phyloP scores from a whole-genome alignment of 2,797 vertebrate species.

The Calcarius lapponicus region DNA sequence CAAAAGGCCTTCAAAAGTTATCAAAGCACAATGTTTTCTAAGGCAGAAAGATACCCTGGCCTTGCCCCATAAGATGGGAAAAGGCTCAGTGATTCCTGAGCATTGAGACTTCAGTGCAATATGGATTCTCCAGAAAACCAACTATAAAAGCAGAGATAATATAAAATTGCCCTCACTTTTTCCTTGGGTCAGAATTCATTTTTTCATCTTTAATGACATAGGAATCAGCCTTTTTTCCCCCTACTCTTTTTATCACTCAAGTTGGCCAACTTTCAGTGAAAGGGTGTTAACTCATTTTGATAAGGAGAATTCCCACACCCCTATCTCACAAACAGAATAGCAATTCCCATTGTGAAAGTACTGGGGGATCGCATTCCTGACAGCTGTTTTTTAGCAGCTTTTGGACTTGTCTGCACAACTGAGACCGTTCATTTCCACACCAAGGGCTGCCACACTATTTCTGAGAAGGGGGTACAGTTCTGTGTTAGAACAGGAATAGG shows the following conservation, averaged over 20 bases:
- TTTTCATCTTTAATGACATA: not conserved
- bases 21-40: not conserved
- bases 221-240: not conserved
- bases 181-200: not conserved
- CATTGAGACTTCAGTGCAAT: rapidly evolving
- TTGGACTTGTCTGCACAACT: not conserved
- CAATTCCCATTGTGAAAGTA: not conserved
- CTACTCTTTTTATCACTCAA: not conserved
- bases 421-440: not conserved
- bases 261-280: not conserved
- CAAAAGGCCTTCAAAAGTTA: not conserved
- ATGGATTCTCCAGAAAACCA: not conserved
- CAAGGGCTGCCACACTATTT: not conserved
- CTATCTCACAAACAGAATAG: not conserved
- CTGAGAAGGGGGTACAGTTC: not conserved
- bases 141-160: not conserved
- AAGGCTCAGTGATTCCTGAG: not conserved
- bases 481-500: not conserved
- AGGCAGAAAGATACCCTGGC: not conserved
- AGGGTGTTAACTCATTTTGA: slow-evolving; percentile 9
- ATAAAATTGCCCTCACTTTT: not conserved
- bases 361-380: not conserved
- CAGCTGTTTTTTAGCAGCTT: not conserved
- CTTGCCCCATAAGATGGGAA: not conserved
- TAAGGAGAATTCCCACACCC: slow-evolving; percentile 10